These are phyloP conservation scores for Muscicapa adusta DNA, from an alignment of 2,113 vertebrate genomes.

Conservation along the genomic window DNA sequence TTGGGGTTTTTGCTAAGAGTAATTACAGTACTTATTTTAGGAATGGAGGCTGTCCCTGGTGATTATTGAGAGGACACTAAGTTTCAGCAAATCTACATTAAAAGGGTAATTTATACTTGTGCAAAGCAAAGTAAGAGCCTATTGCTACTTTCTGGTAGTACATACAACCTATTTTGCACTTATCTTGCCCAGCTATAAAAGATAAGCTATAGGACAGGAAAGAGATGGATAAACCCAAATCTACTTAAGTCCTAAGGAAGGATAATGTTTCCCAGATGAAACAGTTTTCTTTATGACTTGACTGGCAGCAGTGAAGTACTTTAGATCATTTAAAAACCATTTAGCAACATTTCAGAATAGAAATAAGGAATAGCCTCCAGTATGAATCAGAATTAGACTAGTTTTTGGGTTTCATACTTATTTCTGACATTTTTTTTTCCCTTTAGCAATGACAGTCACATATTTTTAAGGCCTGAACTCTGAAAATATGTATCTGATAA, in stretches of 20 bases:
- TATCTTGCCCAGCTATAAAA: background rate
- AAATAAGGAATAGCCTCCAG: background rate
- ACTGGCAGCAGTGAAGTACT: background rate
- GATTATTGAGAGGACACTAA: background rate
- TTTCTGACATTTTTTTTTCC: background rate
- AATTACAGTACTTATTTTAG: background rate
- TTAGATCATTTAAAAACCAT: background rate
- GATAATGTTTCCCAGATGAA: background rate
- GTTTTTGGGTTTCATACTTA: background rate
- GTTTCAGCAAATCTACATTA: background rate
- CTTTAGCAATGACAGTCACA: background rate
- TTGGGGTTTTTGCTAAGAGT: fast-evolving
- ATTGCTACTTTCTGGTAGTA: background rate
- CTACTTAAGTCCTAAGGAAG: background rate
- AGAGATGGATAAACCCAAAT: background rate
- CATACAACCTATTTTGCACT: background rate
- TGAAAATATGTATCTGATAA: background rate
- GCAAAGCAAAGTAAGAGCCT: background rate
- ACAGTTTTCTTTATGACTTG: background rate
- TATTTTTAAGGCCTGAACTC: background rate
- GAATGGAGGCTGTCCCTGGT: background rate
- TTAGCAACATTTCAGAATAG: background rate
- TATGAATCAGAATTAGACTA: background rate
- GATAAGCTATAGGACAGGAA: background rate
- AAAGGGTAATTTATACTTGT: background rate